These are phyloP conservation scores for Aphaenogaster rudis DNA, from an alignment of 1,140 invertebrate genomes.

Conservation along the genomic window DNA sequence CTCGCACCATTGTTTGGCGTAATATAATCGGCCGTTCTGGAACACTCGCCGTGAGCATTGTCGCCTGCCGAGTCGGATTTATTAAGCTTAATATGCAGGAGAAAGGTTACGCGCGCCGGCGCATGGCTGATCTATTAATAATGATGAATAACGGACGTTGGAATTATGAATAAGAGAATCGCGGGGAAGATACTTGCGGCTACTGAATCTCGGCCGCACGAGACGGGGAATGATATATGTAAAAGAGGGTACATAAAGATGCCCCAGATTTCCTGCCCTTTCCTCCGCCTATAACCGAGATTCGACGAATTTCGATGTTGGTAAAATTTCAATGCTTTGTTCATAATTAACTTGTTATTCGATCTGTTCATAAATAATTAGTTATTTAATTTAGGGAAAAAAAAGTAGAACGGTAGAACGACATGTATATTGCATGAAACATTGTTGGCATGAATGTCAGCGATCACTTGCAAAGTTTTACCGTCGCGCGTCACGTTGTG, in stretches of 20 bases:
- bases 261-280: not conserved
- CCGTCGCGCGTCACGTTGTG: not conserved
- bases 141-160: slow-evolving; percentile 61
- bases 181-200: not conserved
- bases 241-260: not conserved
- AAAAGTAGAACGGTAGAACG: not conserved
- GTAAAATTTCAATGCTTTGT: too few species aligned
- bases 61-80: slow-evolving; percentile 44
- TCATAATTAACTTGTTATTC: not conserved
- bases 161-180: slow-evolving; percentile 43
- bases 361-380: not conserved
- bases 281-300: not conserved
- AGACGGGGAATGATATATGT: not conserved
- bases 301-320: not conserved
- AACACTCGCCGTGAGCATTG: slow-evolving; percentile 26
- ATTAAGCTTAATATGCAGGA: slow-evolving; percentile 62
- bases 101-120: slow-evolving; percentile 54
- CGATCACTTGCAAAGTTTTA: not conserved
- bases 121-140: slow-evolving; percentile 62
- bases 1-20: slow-evolving; percentile 60
- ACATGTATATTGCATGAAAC: not conserved
- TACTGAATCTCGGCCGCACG: slow-evolving; percentile 31
- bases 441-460: not conserved
- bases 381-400: too few species aligned
- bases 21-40: slow-evolving; percentile 40